Conservation (phyloP, 2,888 invertebrate species). For the Andrena praecox region DNA sequence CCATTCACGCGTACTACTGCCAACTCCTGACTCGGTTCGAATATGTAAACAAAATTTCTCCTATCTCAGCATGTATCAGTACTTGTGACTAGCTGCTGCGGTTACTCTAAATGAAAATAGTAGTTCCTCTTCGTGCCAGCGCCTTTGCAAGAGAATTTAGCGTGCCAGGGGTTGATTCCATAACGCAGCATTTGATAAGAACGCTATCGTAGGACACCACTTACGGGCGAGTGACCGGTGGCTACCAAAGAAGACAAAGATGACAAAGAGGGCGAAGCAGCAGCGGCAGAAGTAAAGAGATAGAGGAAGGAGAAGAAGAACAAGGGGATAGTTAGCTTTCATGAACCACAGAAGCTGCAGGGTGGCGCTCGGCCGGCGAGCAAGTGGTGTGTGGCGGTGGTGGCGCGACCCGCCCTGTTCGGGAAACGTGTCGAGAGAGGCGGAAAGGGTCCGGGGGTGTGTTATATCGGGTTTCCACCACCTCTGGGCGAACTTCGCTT, state of each 20-base stretch:
- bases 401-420: constrained; percentile 57
- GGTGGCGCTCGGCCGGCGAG: constrained; percentile 40
- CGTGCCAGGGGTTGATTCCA: not conserved
- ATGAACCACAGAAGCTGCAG: constrained; percentile 61
- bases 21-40: too few species aligned
- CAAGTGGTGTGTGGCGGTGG: constrained; percentile 41
- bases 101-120: not conserved
- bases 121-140: not conserved
- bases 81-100: too few species aligned
- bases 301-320: constrained; percentile 23
- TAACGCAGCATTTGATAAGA: not conserved
- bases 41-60: too few species aligned
- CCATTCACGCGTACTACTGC: too few species aligned
- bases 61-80: too few species aligned
- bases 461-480: constrained; percentile 71
- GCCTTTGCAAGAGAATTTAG: not conserved
- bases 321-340: constrained; percentile 73
- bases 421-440: constrained; percentile 61
- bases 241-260: constrained; percentile 9
- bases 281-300: not conserved
- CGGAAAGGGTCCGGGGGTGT: constrained; percentile 52
- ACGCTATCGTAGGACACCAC: not conserved
- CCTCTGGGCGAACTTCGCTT: constrained; percentile 71
- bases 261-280: not conserved
- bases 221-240: not conserved